A percentile compares a stretch with the other conserved stretches of the same genome.
Conservation (phyloP, 2,113 vertebrate species). For the Ophiodon elongatus region DNA sequence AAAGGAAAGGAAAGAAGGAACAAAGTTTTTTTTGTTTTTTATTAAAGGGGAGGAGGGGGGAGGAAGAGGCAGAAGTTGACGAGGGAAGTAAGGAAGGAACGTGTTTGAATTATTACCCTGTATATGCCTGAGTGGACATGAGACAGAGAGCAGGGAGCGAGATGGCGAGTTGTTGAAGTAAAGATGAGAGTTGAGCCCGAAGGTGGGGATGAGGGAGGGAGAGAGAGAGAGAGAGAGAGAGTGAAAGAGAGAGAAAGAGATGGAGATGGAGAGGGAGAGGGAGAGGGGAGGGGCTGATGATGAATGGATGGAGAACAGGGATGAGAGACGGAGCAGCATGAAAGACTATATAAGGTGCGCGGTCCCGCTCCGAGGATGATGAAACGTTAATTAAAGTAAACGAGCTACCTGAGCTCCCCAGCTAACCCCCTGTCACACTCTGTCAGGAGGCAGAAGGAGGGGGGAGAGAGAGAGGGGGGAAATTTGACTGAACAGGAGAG, state of each 20-base stretch:
- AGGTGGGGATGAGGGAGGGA: slow-evolving; percentile 13
- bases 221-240: not conserved
- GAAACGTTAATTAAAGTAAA: slow-evolving; percentile 86
- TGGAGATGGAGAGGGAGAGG: not conserved
- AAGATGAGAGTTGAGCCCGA: slow-evolving; percentile 52
- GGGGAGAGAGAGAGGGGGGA: not conserved
- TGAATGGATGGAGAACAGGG: slow-evolving; percentile 72
- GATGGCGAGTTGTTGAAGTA: slow-evolving; percentile 62
- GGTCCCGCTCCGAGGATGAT: slow-evolving; percentile 78
- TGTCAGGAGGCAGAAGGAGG: slow-evolving; percentile 70
- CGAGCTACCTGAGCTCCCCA: slow-evolving; percentile 82
- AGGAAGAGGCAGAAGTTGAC: slow-evolving; percentile 45
- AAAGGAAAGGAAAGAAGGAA: slow-evolving; percentile 12
- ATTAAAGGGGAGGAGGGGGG: not conserved
- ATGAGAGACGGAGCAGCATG: slow-evolving; percentile 78
- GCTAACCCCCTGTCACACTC: slow-evolving; percentile 81
- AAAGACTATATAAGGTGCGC: slow-evolving; percentile 61
- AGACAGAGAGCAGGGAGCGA: slow-evolving; percentile 63
- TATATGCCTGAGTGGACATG: slow-evolving; percentile 77
- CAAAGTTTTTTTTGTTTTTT: not conserved
- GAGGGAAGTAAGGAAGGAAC: slow-evolving; percentile 65
- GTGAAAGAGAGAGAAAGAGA: too few relatives aligned
- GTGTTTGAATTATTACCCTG: slow-evolving; percentile 75
- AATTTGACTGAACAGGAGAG: slow-evolving; percentile 55
- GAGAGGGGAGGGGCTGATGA: slow-evolving; percentile 56